These are phyloP conservation scores for Ferdinandea cuprea DNA, from an alignment of 2,888 invertebrate genomes.

Conservation along the genomic window DNA sequence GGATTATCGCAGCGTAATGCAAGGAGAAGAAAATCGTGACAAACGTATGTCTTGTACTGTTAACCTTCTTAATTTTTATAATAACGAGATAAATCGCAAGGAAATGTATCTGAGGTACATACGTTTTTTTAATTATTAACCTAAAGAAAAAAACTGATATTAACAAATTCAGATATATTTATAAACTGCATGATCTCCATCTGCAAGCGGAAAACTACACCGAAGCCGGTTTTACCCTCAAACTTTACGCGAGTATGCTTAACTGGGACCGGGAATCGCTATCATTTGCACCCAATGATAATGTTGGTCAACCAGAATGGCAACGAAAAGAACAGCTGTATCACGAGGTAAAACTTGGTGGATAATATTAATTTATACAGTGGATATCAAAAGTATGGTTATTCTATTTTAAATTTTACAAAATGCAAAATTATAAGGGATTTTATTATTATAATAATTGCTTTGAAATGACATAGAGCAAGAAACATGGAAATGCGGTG, in stretches of 20 bases:
- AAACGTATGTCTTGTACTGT: conserved; percentile 98
- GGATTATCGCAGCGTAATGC: conserved; percentile 97
- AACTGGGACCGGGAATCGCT: conserved; percentile 89
- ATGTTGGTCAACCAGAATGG: conserved; percentile 92
- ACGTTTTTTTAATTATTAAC: not conserved
- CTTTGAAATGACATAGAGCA: too few relatives aligned
- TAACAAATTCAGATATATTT: conserved; percentile 88
- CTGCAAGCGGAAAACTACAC: conserved; percentile 95
- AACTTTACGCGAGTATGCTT: conserved; percentile 95
- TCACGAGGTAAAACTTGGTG: conserved; percentile 83
- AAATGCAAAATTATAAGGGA: too few relatives aligned
- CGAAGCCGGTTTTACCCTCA: conserved; percentile 96
- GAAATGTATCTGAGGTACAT: conserved; percentile 93
- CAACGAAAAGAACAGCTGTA: conserved; percentile 95
- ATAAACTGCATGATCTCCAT: conserved; percentile 96
- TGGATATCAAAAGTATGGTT: too few relatives aligned
- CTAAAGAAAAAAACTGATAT: not conserved
- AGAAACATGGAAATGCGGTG: too few relatives aligned
- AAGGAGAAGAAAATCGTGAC: conserved; percentile 96
- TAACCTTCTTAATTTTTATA: conserved; percentile 97
- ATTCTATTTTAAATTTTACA: too few relatives aligned
- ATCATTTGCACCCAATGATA: conserved; percentile 86
- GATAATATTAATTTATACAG: too few relatives aligned
- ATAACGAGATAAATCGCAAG: conserved; percentile 96
- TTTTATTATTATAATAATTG: too few relatives aligned